Base-by-base conservation (phyloP, 2,888 invertebrate species). In the Tipula vernalis region DNA sequence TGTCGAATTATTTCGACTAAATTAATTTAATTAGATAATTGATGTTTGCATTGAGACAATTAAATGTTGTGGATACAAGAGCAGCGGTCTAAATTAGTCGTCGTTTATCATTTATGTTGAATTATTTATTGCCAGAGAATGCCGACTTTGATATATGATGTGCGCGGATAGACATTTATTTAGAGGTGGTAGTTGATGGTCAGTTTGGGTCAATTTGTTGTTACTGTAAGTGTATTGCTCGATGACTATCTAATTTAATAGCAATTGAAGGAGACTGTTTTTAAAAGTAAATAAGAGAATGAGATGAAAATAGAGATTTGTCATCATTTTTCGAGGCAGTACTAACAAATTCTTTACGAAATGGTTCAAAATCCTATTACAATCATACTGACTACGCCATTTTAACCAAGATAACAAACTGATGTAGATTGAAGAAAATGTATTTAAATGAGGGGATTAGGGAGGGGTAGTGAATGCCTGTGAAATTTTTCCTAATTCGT, bases 1-100 rank as follows among this genome's bases (percentile, higher is more conserved):
- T 71, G 71, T 71, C 71, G 28, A 71, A 28, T 71, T 71, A 71
- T 71, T 71, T 71, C 71, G 71, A 28, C 71, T 71, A 71, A 71
- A 71, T 71, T 71, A 71, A 71, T 71, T 71, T 71, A 71, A 71
- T 71, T 71, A 71, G 71, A 71, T 71, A 71, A 71, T 71, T 71
- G 71, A 71, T 71, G 71, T 71, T 71, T 71, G 71, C 71, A 71
- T 71, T 71, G 71, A 71, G 71, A 28, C 71, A 71, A 71, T 71
- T 71, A 71, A 71, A 28, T 71, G 71, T 71, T 71, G 71, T 71
- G 28, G 71, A 71, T 71, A 71, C 18, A 28, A 71, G 71, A 18
- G 13, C 28, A 10, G 71, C 71, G 71, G 71, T 71, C 71, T 71
- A 71, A 71, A 71, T 71, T 71, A 71, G 71, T 71, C 71, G 71